Evolutionary conservation across 2,113 vertebrate genomes (phyloP), one percentile per base, ranked within the genome.

Genomic region (Chascanopsetta lugubris): DNA sequence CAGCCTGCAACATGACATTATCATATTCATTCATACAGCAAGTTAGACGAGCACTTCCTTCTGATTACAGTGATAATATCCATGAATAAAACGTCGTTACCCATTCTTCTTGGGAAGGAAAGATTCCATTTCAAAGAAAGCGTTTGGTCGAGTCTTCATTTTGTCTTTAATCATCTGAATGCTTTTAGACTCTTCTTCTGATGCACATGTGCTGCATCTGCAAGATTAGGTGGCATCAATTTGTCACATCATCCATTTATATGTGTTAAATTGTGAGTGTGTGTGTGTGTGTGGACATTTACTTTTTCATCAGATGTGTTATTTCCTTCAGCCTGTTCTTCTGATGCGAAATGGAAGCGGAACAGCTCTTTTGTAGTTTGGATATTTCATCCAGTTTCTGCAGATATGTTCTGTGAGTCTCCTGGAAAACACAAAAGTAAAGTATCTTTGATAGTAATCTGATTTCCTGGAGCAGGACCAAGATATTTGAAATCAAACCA

Each of bases 71-170:
- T 11, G 29, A 29, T 38, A 13, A 47, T 1, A 38, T 51, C 9
- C 18, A n/a, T 40, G 5, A 24, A 15, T 26, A 22, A 38, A 18
- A 25, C 24, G 11, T 56, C n/a, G 81, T 90, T 66, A 98, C 97
- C 95, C 96, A 0, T 99, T 99, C 89, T 94, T 95, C 91, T 95
- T 96, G 9, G 97, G 97, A 82, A 99, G 91, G 27, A 95, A 99
- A 36, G 95, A 88, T 55, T 99, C 96, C 97, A 99, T 99, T 79
- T 99, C 96, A 17, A 90, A 93, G 85, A 98, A 95, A n/a, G 90
- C 75, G 0, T 90, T 94, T 60, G 93, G 93, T 61, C 91, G 84
- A 17, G 91, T 93, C 65, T 93, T 95, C 29, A 99, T 94, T 53
- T 93, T 89, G 61, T 77, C 89, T 80, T 94, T 93, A 5, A 96